phyloP scores from a whole-genome alignment of 2,888 invertebrate genomes.

The Orchesella flavescens region DNA sequence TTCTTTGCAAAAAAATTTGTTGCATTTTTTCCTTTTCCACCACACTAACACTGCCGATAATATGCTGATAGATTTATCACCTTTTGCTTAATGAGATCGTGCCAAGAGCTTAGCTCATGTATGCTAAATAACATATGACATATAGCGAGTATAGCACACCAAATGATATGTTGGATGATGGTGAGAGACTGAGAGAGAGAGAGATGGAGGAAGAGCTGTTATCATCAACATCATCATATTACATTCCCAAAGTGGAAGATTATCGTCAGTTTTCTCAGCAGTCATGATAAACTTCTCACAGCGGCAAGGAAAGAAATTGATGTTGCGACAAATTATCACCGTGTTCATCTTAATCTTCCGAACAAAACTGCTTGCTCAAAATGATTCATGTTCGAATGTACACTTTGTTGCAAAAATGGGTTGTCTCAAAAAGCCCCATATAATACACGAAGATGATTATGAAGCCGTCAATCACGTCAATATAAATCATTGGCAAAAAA shows the following conservation, averaged over 20 bases:
- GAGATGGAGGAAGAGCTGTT: background rate
- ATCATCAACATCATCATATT: conserved; percentile 2
- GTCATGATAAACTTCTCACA: background rate
- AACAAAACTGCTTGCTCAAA: background rate
- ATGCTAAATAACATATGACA: conserved; percentile 42
- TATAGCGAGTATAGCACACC: background rate
- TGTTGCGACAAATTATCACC: conserved; percentile 56
- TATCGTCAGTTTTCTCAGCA: background rate
- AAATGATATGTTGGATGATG: too few species aligned
- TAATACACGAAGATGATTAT: background rate
- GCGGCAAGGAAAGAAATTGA: conserved; percentile 20
- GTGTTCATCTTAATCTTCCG: conserved; percentile 39
- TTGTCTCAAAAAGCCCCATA: conserved; percentile 10
- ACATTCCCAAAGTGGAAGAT: background rate
- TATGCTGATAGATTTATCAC: conserved; percentile 53
- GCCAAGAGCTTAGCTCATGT: conserved; percentile 49
- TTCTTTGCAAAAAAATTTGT: too few species aligned
- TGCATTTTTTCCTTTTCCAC: too few species aligned
- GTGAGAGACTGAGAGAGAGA: too few species aligned
- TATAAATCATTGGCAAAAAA: background rate
- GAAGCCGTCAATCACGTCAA: conserved; percentile 15
- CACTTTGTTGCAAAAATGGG: background rate
- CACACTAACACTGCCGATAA: too few species aligned
- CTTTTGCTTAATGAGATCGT: conserved; percentile 58
- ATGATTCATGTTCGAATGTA: background rate